Base-by-base conservation (phyloP, 2,888 invertebrate species). In the Notocelia uddmanniana region DNA sequence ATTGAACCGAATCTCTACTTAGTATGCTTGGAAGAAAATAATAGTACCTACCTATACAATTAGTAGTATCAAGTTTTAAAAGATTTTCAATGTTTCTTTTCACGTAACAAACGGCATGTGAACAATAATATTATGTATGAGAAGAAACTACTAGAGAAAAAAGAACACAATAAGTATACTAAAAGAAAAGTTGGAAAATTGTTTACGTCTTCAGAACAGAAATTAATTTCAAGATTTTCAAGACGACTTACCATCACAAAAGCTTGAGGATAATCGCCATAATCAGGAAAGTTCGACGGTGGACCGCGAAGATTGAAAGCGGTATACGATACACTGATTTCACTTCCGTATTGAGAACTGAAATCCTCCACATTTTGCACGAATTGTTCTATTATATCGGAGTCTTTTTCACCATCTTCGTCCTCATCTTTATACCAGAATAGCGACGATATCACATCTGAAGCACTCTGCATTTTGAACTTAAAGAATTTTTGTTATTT, bases 181-280 rank as follows among this genome's bases (percentile, higher is more conserved):
- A 57, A 57, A n/a, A n/a, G n/a, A 26, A 59, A 59, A 41, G 10
- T 21, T 59, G 6, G 11, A 13, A 15, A n/a, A 15, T 15, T 15
- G 15, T 41, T 41, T 19, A 37, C 19, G 19, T 58, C 1, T 19
- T 13, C 13, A 41, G 15, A 21, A 37, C 31, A 9, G 8, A 19
- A 41, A 10, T 45, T 18, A 41, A 10, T 45, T 45, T n/a, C 5
- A 21, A 21, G 18, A 55, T 54, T 45, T 45, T n/a, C 1, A 21
- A 21, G 23, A 57, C 50, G 48, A 52, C 94, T 94, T 93, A 98
- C 98, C 96, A 98, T 96, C 72, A 97, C 97, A 93, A 97, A 98
- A 15, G 98, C 96, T 88, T 98, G 96, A 11, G 98, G 97, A 92
- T 97, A 98, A 86, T 98, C 98, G 19, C 98, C 98, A 88, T 98